Conservation (phyloP, 2,888 invertebrate species). For the Hydraecia micacea region DNA sequence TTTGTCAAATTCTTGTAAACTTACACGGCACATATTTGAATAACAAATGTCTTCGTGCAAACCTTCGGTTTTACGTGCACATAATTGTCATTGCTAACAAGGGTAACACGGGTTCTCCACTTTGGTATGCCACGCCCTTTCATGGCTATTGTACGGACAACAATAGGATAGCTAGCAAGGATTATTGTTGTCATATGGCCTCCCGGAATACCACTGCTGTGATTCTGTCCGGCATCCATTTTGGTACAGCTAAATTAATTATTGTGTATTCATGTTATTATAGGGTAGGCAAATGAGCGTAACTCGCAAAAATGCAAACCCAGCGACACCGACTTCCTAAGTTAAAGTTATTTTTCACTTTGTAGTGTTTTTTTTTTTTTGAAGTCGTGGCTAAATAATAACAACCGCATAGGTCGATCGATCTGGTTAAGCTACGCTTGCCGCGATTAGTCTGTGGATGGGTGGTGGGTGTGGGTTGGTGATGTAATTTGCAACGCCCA, state of each 20-base stretch:
- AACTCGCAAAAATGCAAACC: too few relatives aligned
- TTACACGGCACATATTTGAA: conserved; percentile 13
- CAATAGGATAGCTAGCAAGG: conserved; percentile 3
- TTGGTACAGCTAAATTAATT: conserved; percentile 2
- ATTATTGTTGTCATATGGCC: conserved; percentile 1
- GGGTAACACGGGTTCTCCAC: neutral
- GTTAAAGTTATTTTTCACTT: too few relatives aligned
- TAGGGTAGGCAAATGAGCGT: neutral
- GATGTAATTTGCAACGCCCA: neutral
- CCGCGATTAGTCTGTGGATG: too few relatives aligned
- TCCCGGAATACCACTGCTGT: conserved; percentile 1
- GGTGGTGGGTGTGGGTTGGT: too few relatives aligned
- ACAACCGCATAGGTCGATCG: too few relatives aligned
- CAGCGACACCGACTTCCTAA: too few relatives aligned
- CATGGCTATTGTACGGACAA: conserved; percentile 11
- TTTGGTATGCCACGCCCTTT: conserved; percentile 1
- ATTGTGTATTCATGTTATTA: neutral
- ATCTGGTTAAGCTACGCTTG: too few relatives aligned
- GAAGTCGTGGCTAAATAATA: too few relatives aligned
- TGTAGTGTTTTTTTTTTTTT: too few relatives aligned
- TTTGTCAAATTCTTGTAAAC: conserved; percentile 26
- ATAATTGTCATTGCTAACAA: conserved; percentile 8
- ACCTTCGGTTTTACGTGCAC: neutral
- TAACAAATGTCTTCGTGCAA: conserved; percentile 2
- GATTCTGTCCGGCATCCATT: neutral